These are phyloP conservation scores for Lordiphosa andalusiaca DNA, from an alignment of 2,888 invertebrate species.

Conservation along the genomic window DNA sequence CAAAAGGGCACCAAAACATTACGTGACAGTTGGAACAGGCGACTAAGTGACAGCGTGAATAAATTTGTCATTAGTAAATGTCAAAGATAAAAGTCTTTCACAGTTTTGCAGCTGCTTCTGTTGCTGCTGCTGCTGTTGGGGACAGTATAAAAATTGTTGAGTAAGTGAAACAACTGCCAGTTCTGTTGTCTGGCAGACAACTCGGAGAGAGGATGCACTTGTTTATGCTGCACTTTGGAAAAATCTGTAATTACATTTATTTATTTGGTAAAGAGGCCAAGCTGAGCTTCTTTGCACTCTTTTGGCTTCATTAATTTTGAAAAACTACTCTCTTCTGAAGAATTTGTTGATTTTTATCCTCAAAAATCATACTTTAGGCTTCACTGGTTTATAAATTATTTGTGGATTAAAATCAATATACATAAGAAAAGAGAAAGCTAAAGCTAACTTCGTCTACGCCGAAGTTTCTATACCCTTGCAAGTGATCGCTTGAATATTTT, in stretches of 20 bases:
- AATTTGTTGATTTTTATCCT: too few species aligned
- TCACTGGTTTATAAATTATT: too few species aligned
- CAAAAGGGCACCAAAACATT: slow-evolving; percentile 13
- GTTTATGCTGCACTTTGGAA: slow-evolving; percentile 27
- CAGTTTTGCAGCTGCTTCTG: slow-evolving; percentile 53
- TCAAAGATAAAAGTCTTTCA: slow-evolving; percentile 67
- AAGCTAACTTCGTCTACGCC: too few species aligned
- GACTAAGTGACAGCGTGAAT: slow-evolving; percentile 71
- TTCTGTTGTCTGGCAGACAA: slow-evolving; percentile 41
- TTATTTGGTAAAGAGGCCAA: neutral
- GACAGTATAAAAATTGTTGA: slow-evolving; percentile 36
- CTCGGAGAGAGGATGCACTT: slow-evolving; percentile 33
- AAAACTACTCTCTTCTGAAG: too few species aligned
- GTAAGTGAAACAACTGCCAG: slow-evolving; percentile 46
- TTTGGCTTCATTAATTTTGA: too few species aligned
- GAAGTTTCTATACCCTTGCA: too few species aligned
- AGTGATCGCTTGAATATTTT: too few species aligned
- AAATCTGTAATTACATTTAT: slow-evolving; percentile 4
- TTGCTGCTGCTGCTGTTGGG: neutral
- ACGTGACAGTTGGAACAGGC: slow-evolving; percentile 37
- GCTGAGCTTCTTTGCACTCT: too few species aligned
- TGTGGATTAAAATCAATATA: too few species aligned
- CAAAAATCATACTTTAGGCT: too few species aligned
- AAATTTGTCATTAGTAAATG: slow-evolving; percentile 74
- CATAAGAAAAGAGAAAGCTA: too few species aligned